Conservation (phyloP, 2,888 invertebrate genomes). For the Erpobdella octoculata region DNA sequence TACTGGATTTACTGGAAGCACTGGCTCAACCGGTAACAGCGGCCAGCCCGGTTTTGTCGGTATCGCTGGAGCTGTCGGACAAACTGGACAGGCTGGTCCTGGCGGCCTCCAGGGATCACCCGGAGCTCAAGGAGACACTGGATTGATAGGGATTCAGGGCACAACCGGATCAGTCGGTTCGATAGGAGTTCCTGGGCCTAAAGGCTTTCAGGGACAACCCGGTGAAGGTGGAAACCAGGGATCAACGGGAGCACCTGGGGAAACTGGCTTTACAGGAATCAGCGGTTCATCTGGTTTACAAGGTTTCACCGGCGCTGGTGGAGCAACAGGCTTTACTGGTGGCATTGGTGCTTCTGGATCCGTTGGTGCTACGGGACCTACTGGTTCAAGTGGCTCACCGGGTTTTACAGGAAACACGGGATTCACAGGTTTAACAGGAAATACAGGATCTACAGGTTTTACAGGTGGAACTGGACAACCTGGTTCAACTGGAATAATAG, state of each 20-base stretch:
- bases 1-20: slow-evolving; percentile 23
- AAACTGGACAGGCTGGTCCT: no score
- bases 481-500: slow-evolving; percentile 13
- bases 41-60: slow-evolving; percentile 26
- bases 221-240: slow-evolving; percentile 41
- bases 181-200: slow-evolving; percentile 31
- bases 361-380: slow-evolving; percentile 32
- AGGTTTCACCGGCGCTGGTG: slow-evolving; percentile 26
- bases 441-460: slow-evolving; percentile 21
- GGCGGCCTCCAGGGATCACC: slow-evolving; percentile 14
- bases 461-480: slow-evolving; percentile 25
- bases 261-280: slow-evolving; percentile 24
- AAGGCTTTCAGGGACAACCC: no score
- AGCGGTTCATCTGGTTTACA: slow-evolving; percentile 26
- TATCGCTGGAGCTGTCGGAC: slow-evolving; percentile 26
- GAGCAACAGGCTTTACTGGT: slow-evolving; percentile 26
- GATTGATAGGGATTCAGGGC: slow-evolving; percentile 34
- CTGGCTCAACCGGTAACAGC: slow-evolving; percentile 8
- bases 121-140: slow-evolving; percentile 26
- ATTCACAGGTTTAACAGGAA: slow-evolving; percentile 27
- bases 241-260: slow-evolving; percentile 8
- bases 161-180: slow-evolving; percentile 38
- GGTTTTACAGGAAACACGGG: slow-evolving; percentile 25
- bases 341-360: slow-evolving; percentile 36
- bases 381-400: slow-evolving; percentile 32